Base-by-base conservation (phyloP, 2,888 invertebrate species). In the Portevinia maculata region DNA sequence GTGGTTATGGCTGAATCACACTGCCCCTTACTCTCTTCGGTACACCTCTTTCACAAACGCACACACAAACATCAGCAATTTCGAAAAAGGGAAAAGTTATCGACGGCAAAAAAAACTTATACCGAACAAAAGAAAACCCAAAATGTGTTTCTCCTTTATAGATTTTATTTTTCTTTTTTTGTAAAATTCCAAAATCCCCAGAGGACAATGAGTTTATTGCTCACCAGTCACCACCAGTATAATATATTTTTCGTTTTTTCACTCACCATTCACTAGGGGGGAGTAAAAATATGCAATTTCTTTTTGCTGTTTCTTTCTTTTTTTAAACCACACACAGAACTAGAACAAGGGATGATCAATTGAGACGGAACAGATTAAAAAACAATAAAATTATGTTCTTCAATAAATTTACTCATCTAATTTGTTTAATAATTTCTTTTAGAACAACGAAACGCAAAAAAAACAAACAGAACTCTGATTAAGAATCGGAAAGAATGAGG, bases 81-180 rank as follows among this genome's bases (percentile, higher is more conserved):
- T 59, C 48, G 44, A 71, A 75, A 75, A 62, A 78, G 70, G 75
- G 65, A 83, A 83, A 75, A 67, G 44, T 67, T 76, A 71, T 60
- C 59, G 65, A 60, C 24, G 62, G 50, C 30, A 21, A 52, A 52
- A 28, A 69, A 62, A 69, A 69, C 65, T 34, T 59, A 50, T 28
- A 37, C 34, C 48, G 48, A 78, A 81, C 70, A 75, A 75, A 64
- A 74, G 52, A 65, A 74, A 55, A 64, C 46, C 73, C 64, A 53
- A 55, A 44, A 19, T 46, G 28, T 79, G 70, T 70, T 79, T 74
- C 74, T 57, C 74, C 62, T 75, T 64, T 74, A 69, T 69, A 24
- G 2, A 24, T 24, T 2, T 24, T 76, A 34, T 70, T 67, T 60
- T 69, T 53, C 37, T 44, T 46, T 24, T 39, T 65, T 44, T 39